Evolutionary conservation across 2,797 vertebrate species (phyloP).

Genomic region (Sebastes cheni): DNA sequence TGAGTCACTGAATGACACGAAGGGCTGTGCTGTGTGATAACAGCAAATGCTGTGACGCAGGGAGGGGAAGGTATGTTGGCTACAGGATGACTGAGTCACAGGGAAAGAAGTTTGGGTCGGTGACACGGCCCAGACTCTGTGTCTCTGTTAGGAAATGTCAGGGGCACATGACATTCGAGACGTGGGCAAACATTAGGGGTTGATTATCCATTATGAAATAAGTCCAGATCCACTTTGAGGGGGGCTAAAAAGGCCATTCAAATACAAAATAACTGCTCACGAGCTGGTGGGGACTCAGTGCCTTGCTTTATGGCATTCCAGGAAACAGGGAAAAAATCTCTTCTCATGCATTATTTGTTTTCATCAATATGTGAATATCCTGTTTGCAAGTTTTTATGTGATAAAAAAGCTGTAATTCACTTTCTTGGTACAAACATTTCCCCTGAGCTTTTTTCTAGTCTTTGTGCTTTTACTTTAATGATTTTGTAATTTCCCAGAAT

Average conservation of each 20-base stretch:
- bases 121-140: constrained; percentile 29
- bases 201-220: constrained; percentile 1
- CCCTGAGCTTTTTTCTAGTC: not conserved
- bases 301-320: not conserved
- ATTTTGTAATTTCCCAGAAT: not conserved
- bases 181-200: not conserved
- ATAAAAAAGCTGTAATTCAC: not conserved
- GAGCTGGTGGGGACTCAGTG: not conserved
- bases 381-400: not conserved
- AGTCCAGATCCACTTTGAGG: not conserved
- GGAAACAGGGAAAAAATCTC: not conserved
- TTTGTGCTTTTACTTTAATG: constrained; percentile 1
- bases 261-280: not conserved
- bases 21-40: constrained; percentile 26
- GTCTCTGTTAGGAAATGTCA: constrained; percentile 48
- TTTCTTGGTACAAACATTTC: not conserved
- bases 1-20: constrained; percentile 8
- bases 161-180: constrained; percentile 8
- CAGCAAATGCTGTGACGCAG: not conserved
- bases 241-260: not conserved
- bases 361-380: not conserved
- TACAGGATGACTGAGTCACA: constrained; percentile 30
- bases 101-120: constrained; percentile 2
- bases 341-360: not conserved
- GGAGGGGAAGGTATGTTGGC: not conserved